These are phyloP conservation scores for Pagetopsis macropterus DNA, from an alignment of 2,797 vertebrate species.

Conservation along the genomic window DNA sequence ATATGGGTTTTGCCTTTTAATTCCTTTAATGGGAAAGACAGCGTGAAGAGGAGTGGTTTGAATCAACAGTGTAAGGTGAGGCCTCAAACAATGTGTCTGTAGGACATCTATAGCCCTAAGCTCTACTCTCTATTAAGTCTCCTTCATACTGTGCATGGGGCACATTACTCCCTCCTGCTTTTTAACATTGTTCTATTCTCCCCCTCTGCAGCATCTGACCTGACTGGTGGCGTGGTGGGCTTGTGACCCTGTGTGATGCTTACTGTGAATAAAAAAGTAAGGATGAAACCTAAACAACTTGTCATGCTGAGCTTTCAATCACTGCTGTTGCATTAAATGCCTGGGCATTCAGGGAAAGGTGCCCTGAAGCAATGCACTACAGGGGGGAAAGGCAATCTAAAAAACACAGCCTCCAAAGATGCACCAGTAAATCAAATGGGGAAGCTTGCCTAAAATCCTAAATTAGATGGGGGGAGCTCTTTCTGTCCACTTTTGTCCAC, in stretches of 20 bases:
- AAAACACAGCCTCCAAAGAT: slow-evolving; percentile 30
- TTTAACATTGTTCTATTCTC: slow-evolving; percentile 37
- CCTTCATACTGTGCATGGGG: slow-evolving; percentile 44
- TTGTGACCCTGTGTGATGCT: slow-evolving; percentile 14
- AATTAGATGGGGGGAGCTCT: slow-evolving; percentile 25
- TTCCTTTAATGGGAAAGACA: slow-evolving; percentile 59
- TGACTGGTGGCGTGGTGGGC: slow-evolving; percentile 7
- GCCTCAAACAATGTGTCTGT: slow-evolving; percentile 46
- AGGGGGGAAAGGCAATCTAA: slow-evolving; percentile 6
- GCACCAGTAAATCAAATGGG: slow-evolving; percentile 25
- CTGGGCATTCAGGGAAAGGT: not conserved
- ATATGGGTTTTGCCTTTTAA: slow-evolving; percentile 56
- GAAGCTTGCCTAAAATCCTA: slow-evolving; percentile 36
- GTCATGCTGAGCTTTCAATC: slow-evolving; percentile 10
- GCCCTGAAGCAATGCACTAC: slow-evolving; percentile 1
- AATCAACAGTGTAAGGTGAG: slow-evolving; percentile 32
- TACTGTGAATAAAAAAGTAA: slow-evolving; percentile 9
- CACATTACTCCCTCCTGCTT: slow-evolving; percentile 39
- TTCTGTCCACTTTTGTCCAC: slow-evolving; percentile 37
- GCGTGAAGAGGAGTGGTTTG: slow-evolving; percentile 43
- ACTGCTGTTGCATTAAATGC: not conserved
- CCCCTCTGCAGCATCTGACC: slow-evolving; percentile 31
- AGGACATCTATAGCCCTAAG: slow-evolving; percentile 47
- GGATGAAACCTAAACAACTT: slow-evolving; percentile 1
- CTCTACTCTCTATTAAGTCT: slow-evolving; percentile 43